Evolutionary conservation across 1,140 invertebrate species (phyloP).

Genomic region (Plectrocnemia conspersa): DNA sequence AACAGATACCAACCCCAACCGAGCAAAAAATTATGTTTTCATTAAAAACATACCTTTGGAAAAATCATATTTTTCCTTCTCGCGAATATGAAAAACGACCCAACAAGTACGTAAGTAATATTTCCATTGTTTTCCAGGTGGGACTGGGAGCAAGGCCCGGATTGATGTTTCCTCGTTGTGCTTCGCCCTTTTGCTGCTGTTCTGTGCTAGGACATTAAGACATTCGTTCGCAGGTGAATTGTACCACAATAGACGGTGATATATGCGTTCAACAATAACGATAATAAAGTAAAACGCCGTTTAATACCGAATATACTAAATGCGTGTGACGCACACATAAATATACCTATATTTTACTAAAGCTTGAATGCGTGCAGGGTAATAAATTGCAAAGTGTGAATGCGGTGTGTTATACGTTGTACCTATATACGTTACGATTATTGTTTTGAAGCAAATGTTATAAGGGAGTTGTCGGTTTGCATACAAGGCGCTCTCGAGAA

Average conservation of each 20-base stretch:
- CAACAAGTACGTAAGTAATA: not conserved
- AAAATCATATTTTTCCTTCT: not conserved
- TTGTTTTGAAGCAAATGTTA: not conserved
- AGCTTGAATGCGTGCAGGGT: conserved; percentile 35
- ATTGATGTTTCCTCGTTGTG: conserved; percentile 5
- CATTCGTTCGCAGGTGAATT: conserved; percentile 9
- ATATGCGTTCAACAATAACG: conserved; percentile 23
- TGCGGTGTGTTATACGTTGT: not conserved
- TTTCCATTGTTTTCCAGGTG: conserved; percentile 21
- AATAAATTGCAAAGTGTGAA: conserved; percentile 34
- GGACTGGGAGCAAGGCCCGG: not conserved
- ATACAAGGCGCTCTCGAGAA: not conserved
- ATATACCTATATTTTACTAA: conserved; percentile 30
- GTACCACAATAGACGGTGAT: conserved; percentile 26
- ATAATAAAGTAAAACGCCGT: conserved; percentile 23
- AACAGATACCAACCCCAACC: not conserved
- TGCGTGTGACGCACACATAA: conserved; percentile 19
- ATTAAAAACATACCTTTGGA: not conserved
- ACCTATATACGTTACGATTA: not conserved
- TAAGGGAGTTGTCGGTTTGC: not conserved
- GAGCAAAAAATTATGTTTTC: not conserved
- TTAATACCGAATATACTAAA: no score
- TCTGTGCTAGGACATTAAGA: conserved; percentile 23
- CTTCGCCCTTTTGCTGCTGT: conserved; percentile 11
- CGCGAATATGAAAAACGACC: not conserved